Conservation (phyloP, 2,113 vertebrate species). For the Talpa occidentalis region DNA sequence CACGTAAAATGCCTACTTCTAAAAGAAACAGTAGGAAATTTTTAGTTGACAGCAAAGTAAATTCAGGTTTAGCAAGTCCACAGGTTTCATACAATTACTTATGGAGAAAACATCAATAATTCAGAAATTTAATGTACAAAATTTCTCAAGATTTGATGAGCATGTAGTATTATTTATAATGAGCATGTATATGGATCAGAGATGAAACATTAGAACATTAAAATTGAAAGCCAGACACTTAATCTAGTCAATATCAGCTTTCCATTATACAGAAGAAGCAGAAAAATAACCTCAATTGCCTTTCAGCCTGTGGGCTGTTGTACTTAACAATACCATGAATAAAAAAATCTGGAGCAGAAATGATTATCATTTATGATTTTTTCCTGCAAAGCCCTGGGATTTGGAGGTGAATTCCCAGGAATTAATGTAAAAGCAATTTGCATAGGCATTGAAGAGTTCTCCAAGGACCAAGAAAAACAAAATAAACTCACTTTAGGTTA, state of each 20-base stretch:
- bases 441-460: neutral
- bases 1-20: conserved; percentile 27
- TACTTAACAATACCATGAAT: neutral
- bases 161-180: neutral
- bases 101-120: neutral
- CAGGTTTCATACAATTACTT: neutral
- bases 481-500: neutral
- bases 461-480: neutral
- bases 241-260: neutral
- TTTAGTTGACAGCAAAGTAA: neutral
- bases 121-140: neutral
- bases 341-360: neutral
- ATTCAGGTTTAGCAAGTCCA: neutral
- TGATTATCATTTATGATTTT: neutral
- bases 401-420: neutral
- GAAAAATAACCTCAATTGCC: neutral
- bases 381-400: neutral
- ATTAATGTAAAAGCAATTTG: neutral
- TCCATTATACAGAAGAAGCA: neutral
- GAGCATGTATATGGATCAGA: neutral
- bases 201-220: neutral
- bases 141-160: neutral
- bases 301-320: neutral
- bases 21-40: neutral
- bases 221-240: neutral